Base-by-base conservation (phyloP, 2,888 invertebrate genomes). In the Meta bourneti region DNA sequence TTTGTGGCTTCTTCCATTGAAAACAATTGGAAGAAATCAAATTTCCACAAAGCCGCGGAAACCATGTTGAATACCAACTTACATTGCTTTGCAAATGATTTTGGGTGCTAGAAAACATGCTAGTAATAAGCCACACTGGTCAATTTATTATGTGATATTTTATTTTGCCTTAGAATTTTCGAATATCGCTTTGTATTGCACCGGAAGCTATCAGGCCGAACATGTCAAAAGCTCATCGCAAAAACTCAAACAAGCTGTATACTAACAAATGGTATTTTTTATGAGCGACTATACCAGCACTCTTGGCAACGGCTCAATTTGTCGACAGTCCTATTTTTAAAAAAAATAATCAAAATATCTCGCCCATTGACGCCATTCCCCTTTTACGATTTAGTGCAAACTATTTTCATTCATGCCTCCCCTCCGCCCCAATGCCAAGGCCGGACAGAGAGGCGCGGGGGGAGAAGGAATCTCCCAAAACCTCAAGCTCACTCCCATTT, bases 341-440 rank as follows among this genome's bases (percentile, higher is more conserved):
- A 48, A 34, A 85, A 85, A 75, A 74, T 61, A 77, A 69, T 48
- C 80, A 81, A 81, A 20, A 74, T 74, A 74, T 61, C 34, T 19
- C 13, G n/a, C 79, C 88, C 81, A 88, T 88, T 88, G 88, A 88
- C 88, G 88, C 88, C 81, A 81, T 88, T 61, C 61, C 61, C 61
- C 61, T 61, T 61, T 88, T 88, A 88, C 88, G 88, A 88, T 88
- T 88, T 88, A 52, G 74, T 72, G 74, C 70, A 86, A 86, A 78
- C 86, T 70, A 88, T 88, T 88, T 88, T 88, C 88, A 88, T 88
- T 88, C 88, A 88, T 75, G 88, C 19, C 75, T 51, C 13, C 74
- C 49, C 49, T 49, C 75, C 48, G 13, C 48, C 34, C 52, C 78
- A 61, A 61, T 61, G 61, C 52, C 61, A 79, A 79, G 79, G 79